Evolutionary conservation across 2,888 invertebrate genomes (phyloP).

Genomic region (Thymelicus lineola): DNA sequence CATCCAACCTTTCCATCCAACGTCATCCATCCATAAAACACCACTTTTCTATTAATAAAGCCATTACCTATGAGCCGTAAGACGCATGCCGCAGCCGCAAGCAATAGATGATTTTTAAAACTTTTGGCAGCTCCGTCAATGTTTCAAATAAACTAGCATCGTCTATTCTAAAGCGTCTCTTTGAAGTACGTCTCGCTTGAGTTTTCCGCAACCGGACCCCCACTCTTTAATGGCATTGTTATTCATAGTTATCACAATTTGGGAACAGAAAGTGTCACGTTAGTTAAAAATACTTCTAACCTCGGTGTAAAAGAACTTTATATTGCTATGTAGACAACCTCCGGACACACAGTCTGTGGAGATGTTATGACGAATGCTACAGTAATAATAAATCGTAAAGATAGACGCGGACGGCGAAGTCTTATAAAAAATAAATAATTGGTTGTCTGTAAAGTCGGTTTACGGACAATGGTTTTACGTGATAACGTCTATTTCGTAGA

Average conservation of each 20-base stretch:
- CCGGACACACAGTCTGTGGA: too few species aligned
- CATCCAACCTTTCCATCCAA: not conserved
- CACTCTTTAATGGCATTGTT: constrained; percentile 20
- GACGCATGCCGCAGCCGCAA: constrained; percentile 9
- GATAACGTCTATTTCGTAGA: too few species aligned
- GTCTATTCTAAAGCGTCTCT: constrained; percentile 1
- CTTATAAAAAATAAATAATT: too few species aligned
- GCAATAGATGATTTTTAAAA: constrained; percentile 16
- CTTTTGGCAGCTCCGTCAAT: constrained; percentile 20
- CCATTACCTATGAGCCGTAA: constrained; percentile 1
- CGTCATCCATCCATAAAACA: not conserved
- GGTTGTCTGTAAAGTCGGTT: too few species aligned
- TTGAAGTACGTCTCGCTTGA: constrained; percentile 29
- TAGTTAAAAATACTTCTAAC: not conserved
- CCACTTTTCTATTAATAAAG: not conserved
- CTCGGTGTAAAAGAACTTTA: too few species aligned
- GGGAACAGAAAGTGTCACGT: not conserved
- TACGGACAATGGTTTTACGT: too few species aligned
- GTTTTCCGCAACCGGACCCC: constrained; percentile 35
- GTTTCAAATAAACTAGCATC: constrained; percentile 24
- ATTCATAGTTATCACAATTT: constrained; percentile 12
- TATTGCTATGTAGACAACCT: too few species aligned
- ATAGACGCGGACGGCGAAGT: too few species aligned
- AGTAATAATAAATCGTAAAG: too few species aligned
- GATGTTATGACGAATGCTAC: too few species aligned